Evolutionary conservation across 2,797 vertebrate genomes (phyloP).

Genomic region (Discoglossus pictus): DNA sequence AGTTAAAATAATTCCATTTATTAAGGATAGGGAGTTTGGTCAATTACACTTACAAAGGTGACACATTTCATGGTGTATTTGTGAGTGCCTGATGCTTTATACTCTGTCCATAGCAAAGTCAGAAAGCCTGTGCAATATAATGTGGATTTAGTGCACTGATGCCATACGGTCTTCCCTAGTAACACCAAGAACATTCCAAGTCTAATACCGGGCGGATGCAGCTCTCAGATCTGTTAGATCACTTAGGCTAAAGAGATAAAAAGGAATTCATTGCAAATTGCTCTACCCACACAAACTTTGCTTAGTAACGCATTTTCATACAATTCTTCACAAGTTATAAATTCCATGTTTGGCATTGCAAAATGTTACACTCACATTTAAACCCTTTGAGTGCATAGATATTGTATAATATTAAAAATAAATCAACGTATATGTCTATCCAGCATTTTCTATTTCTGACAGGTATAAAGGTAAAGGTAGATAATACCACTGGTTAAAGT

Average conservation of each 20-base stretch:
- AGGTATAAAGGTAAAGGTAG: too few relatives aligned
- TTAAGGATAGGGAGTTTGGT: conserved; percentile 14
- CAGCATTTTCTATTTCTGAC: too few relatives aligned
- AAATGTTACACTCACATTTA: conserved; percentile 54
- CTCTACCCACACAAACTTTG: conserved; percentile 64
- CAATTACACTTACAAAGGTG: conserved; percentile 8
- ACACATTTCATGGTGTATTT: too few relatives aligned
- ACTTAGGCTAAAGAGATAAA: conserved; percentile 67
- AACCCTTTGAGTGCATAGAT: conserved; percentile 41
- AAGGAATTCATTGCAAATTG: conserved; percentile 58
- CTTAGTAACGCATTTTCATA: conserved; percentile 65
- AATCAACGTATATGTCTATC: too few relatives aligned
- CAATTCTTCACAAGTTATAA: conserved; percentile 56
- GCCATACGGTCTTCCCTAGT: conserved; percentile 75
- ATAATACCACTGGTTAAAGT: conserved; percentile 56
- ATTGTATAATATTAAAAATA: too few relatives aligned
- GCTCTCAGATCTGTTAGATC: conserved; percentile 67
- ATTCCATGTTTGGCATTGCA: conserved; percentile 52
- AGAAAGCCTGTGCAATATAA: conserved; percentile 65
- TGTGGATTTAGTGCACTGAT: conserved; percentile 72
- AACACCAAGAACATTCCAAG: conserved; percentile 56
- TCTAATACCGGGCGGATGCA: conserved; percentile 57
- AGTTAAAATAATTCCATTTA: too few relatives aligned
- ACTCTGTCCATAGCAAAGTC: conserved; percentile 62
- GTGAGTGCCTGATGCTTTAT: conserved; percentile 39